phyloP scores from a whole-genome alignment of 2,888 invertebrate species.

The Capitulum mitella region DNA sequence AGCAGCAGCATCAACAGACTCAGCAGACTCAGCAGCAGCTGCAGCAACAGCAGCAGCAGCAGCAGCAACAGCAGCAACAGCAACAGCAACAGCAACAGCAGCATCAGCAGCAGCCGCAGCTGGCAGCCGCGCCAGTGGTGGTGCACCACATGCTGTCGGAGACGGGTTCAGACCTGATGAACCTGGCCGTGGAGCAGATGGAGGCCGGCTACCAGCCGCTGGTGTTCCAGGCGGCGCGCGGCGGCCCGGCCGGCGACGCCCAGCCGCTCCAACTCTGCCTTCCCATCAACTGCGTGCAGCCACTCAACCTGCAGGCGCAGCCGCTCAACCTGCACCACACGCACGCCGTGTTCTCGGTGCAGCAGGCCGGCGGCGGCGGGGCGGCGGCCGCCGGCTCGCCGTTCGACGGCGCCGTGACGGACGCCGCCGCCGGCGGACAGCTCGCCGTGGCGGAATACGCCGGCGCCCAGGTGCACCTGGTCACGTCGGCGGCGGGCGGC shows the following conservation, averaged over 20 bases:
- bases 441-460: not conserved
- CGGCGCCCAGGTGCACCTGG: slow-evolving; percentile 16
- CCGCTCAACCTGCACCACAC: slow-evolving; percentile 7
- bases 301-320: slow-evolving; percentile 15
- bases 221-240: slow-evolving; percentile 9
- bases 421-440: not conserved
- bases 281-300: slow-evolving; percentile 10
- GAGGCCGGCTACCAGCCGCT: slow-evolving; percentile 12
- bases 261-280: not conserved
- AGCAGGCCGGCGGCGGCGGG: slow-evolving; percentile 1
- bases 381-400: not conserved
- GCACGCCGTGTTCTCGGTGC: slow-evolving; percentile 14
- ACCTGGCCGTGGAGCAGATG: slow-evolving; percentile 14
- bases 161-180: not conserved
- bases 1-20: too few relatives aligned
- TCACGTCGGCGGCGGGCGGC: not conserved
- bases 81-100: not conserved
- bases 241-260: not conserved
- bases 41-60: not conserved
- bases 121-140: not conserved
- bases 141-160: not conserved
- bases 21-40: too few relatives aligned
- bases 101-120: not conserved
- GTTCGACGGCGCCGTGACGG: not conserved
- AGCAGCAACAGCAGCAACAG: not conserved